These are phyloP conservation scores for Zaprionus taronus DNA, from an alignment of 1,140 invertebrate genomes.

Conservation along the genomic window DNA sequence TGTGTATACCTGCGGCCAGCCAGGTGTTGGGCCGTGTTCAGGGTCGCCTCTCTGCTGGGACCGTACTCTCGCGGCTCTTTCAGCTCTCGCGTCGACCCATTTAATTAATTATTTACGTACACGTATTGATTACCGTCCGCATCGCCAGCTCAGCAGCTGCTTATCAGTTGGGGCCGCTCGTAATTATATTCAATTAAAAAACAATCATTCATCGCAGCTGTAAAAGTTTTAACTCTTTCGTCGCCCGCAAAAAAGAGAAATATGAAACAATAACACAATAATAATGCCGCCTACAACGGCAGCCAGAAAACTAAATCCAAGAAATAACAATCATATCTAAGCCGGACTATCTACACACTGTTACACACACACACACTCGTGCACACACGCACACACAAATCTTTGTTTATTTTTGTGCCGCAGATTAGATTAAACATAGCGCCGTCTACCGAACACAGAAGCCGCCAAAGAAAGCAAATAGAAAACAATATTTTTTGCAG, in stretches of 20 bases:
- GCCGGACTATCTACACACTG: constrained; percentile 42
- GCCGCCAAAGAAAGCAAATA: constrained; percentile 35
- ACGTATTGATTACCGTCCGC: constrained; percentile 28
- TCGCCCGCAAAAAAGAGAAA: constrained; percentile 26
- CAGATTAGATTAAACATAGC: constrained; percentile 75
- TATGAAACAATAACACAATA: constrained; percentile 4
- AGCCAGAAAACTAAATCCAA: constrained; percentile 7
- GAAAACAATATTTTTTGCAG: constrained; percentile 6
- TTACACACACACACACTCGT: not conserved
- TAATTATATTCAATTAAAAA: constrained; percentile 72
- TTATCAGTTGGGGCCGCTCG: constrained; percentile 22
- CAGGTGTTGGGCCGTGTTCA: constrained; percentile 25
- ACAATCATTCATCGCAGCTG: constrained; percentile 65
- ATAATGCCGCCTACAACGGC: constrained; percentile 49
- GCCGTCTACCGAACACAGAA: constrained; percentile 44
- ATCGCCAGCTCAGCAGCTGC: constrained; percentile 27
- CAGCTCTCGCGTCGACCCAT: constrained; percentile 22
- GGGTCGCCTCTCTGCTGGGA: constrained; percentile 16
- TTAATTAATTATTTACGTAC: constrained; percentile 25
- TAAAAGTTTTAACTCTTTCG: constrained; percentile 52
- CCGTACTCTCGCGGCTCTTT: constrained; percentile 1
- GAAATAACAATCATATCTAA: constrained; percentile 62
- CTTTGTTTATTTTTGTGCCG: constrained; percentile 49
- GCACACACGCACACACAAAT: not conserved
- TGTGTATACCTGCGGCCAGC: constrained; percentile 13